Percentiles rank a stretch among this genome's conserved stretches.
Evolutionary conservation across 1,140 invertebrate genomes (phyloP).

Genomic region (Wiebesia pumilae): DNA sequence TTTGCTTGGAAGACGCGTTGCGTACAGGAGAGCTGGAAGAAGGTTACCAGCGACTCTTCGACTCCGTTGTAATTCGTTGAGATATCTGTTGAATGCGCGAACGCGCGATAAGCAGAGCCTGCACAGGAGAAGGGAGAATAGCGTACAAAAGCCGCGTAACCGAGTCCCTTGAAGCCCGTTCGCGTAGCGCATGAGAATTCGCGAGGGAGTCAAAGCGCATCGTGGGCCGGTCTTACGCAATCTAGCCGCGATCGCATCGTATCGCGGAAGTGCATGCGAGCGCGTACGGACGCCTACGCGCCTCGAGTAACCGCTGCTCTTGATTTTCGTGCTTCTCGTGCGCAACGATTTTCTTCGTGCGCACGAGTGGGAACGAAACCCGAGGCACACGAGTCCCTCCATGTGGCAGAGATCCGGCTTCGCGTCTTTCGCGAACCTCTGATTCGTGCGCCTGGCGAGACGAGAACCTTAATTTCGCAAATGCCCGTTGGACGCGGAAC

Average conservation of each 20-base stretch:
- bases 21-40: neutral
- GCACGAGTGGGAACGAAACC: neutral
- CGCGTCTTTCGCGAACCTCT: neutral
- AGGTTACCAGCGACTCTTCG: neutral
- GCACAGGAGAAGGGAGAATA: neutral
- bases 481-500: too few relatives aligned
- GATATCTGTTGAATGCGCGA: too few relatives aligned
- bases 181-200: neutral
- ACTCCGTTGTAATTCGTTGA: neutral
- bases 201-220: neutral
- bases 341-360: constrained; percentile 14
- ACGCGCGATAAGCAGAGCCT: neutral
- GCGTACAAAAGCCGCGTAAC: too few relatives aligned
- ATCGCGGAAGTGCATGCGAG: too few relatives aligned
- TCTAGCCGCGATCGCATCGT: neutral
- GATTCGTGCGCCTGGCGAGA: neutral
- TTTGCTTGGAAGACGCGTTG: too few relatives aligned
- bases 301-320: neutral
- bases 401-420: neutral
- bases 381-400: too few relatives aligned
- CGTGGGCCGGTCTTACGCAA: neutral
- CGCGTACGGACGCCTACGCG: neutral
- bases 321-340: constrained; percentile 3
- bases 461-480: too few relatives aligned
- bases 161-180: too few relatives aligned